These are phyloP conservation scores for Frieseomelitta varia DNA, from an alignment of 1,140 invertebrate genomes.

Conservation along the genomic window DNA sequence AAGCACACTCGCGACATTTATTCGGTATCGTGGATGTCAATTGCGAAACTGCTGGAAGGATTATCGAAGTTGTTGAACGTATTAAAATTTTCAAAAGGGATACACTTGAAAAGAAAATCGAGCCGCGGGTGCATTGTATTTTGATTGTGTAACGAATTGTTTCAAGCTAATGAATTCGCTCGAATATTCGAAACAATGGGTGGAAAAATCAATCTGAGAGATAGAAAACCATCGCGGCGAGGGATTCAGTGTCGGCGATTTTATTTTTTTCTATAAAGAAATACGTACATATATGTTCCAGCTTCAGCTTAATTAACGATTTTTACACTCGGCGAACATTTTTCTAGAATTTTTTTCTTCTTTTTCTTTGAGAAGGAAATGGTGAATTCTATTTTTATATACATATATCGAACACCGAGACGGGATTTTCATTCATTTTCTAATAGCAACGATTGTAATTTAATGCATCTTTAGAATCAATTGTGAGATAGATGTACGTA, in stretches of 20 bases:
- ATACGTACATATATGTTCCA: background rate
- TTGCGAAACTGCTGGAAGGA: background rate
- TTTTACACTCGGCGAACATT: background rate
- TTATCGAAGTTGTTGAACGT: background rate
- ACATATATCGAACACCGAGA: background rate
- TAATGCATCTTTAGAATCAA: too few species aligned
- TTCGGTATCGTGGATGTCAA: background rate
- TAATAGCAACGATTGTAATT: too few species aligned
- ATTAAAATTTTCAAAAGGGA: background rate
- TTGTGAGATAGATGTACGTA: too few species aligned
- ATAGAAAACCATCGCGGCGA: background rate
- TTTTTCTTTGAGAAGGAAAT: too few species aligned
- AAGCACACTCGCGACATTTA: background rate
- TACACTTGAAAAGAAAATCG: background rate
- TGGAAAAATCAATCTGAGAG: background rate
- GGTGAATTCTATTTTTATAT: background rate
- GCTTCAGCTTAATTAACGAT: background rate
- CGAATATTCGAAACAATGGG: background rate
- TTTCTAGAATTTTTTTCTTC: background rate
- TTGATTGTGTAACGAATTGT: background rate
- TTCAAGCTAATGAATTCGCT: background rate
- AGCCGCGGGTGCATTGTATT: too few species aligned
- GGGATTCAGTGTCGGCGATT: background rate
- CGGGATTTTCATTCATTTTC: background rate
- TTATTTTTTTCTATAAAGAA: background rate